Evolutionary conservation across 2,797 vertebrate species (phyloP), one percentile per base, ranked within the genome.

Genomic region (Erpetoichthys calabaricus): DNA sequence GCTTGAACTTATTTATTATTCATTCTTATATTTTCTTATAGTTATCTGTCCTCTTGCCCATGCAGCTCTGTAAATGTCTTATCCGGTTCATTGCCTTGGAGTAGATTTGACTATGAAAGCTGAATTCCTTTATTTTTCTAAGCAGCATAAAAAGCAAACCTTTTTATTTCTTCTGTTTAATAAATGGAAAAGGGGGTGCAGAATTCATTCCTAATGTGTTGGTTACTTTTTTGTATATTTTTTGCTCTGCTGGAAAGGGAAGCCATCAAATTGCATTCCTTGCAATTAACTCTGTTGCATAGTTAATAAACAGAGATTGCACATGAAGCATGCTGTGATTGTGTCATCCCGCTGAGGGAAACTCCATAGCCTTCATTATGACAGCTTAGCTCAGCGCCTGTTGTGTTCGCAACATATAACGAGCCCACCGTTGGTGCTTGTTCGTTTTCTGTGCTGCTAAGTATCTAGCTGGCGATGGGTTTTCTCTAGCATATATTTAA

Each of bases 201-300:
- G 25, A 25, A 25, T 25, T 25, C 25, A 25, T 25, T 25, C 25
- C 25, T 25, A 25, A 25, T 25, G 25, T 25, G 25, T 25, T 25
- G 25, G 25, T 25, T 25, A 25, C 25, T 1, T 25, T 25, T 25
- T 25, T 25, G 53, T 43, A 54, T 7, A 54, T n/a, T 42, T 7
- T 54, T 42, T 43, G 44, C 53, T 6, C 50, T 25, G 8, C 8
- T 5, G 50, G 5, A 25, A 51, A 51, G 41, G 50, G 50, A 51
- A 51, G 50, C 9, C n/a, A 51, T 51, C 50, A 3, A n/a, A 25
- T 54, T 54, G 2, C 44, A 54, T 8, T 54, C 9, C 41, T 54
- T 54, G 53, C 53, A 54, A 54, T 54, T 54, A 54, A 54, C 53
- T 53, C 52, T 7, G 4, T 41, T 54, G 53, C 53, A 7, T 43